Evolutionary conservation across 1,140 invertebrate genomes (phyloP), one percentile per base, ranked within the genome.

Genomic region (Thaumatotibia leucotreta): DNA sequence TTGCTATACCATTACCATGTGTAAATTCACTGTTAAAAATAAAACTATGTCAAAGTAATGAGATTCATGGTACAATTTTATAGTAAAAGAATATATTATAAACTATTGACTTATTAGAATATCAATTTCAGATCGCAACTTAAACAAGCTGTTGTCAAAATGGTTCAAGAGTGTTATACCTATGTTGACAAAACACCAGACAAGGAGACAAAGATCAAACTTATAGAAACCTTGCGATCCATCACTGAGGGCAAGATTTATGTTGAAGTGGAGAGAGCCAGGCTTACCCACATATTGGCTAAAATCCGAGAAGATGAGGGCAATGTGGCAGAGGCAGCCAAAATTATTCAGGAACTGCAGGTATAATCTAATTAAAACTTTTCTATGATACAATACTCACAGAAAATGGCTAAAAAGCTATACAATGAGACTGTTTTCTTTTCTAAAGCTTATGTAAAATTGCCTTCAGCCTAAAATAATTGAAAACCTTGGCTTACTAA

Each of bases 181-280:
- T 99, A 99, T 91, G 96, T 99, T 4, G 98, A 99, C 73, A 94
- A 98, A 88, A 97, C 97, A 29, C 96, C 97, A 4, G 94, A 96
- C 75, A 97, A 97, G 83, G 97, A 98, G 75, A 95, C 95, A 0
- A 97, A 97, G 92, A 94, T 99, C 8, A 98, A 98, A 84, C 92
- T 99, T 0, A 99, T 99, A 82, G 98, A 99, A 86, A 99, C 98
- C 0, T 89, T 99, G 22, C 93, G 98, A 72, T 95, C 95, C 27
- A 98, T 99, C 0, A 99, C 98, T 3, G 98, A 98, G 91, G 99
- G 99, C 79, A 99, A 99, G 95, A 99, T 99, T 70, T 99, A 99
- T 91, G 99, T 99, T 4, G 99, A 99, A 94, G 98, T 99, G 27
- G 99, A 99, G 91, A 93, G 99, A 82, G 99, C 99, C 35, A 93